phyloP scores from a whole-genome alignment of 2,888 invertebrate genomes.

The Philonicus albiceps region DNA sequence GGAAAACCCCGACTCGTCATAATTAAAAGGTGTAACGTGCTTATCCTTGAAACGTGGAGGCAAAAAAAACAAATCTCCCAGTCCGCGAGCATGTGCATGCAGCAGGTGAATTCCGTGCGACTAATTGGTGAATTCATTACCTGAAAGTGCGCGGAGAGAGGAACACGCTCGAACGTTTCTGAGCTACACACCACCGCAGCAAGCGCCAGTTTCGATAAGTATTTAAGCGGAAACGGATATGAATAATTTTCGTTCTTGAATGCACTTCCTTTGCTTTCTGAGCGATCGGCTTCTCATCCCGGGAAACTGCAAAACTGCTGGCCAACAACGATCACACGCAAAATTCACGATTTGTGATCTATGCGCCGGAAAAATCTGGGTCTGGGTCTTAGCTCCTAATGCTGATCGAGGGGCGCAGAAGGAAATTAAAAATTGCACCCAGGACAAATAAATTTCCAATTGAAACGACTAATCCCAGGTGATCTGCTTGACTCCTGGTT shows the following conservation, averaged over 20 bases:
- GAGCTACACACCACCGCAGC: conserved; percentile 34
- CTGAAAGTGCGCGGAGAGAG: conserved; percentile 46
- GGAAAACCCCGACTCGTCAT: not conserved
- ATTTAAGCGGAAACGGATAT: conserved; percentile 47
- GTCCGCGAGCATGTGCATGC: conserved; percentile 32
- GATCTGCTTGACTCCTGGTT: conserved; percentile 13
- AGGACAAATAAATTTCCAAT: not conserved
- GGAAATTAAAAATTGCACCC: not conserved
- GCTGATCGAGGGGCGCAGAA: not conserved
- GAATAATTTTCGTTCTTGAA: conserved; percentile 25
- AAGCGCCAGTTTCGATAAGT: not conserved
- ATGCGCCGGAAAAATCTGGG: not conserved
- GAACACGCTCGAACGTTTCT: conserved; percentile 45
- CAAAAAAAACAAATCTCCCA: conserved; percentile 35
- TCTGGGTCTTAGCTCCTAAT: not conserved
- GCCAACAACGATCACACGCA: not conserved
- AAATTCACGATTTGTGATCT: not conserved
- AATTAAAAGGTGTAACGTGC: conserved; percentile 31
- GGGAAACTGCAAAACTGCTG: not conserved
- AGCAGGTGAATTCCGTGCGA: conserved; percentile 50
- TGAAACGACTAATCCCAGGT: not conserved
- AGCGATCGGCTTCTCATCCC: not conserved
- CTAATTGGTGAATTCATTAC: conserved; percentile 52
- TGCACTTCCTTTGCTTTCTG: conserved; percentile 1
- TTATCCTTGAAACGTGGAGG: conserved; percentile 24